A percentile compares a stretch with the other conserved stretches of the same genome.
Evolutionary conservation across 2,797 vertebrate species (phyloP).

Genomic region (Anabas testudineus): DNA sequence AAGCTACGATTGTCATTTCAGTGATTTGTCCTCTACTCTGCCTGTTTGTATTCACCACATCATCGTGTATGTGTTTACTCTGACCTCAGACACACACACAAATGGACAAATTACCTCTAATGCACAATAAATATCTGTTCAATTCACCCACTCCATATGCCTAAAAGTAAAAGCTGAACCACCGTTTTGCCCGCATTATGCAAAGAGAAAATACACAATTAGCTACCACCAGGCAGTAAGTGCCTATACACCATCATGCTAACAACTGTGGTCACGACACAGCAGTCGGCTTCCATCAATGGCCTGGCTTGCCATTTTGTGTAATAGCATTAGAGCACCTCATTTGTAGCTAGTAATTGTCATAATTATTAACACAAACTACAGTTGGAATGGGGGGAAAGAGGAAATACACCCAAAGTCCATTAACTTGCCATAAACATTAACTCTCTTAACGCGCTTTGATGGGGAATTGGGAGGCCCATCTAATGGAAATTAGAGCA

Average conservation of each 20-base stretch:
- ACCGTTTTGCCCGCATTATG: conserved; percentile 66
- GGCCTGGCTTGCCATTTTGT: conserved; percentile 74
- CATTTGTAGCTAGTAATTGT: conserved; percentile 86
- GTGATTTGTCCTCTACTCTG: not conserved
- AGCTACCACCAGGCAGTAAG: conserved; percentile 65
- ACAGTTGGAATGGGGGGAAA: conserved; percentile 72
- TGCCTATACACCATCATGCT: conserved; percentile 61
- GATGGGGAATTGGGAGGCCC: conserved; percentile 75
- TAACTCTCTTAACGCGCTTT: conserved; percentile 82
- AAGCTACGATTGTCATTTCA: not conserved
- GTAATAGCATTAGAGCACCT: conserved; percentile 84
- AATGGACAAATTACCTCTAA: conserved; percentile 42
- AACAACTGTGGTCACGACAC: conserved; percentile 71
- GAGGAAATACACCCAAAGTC: conserved; percentile 79
- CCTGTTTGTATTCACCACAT: conserved; percentile 9
- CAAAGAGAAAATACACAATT: conserved; percentile 72
- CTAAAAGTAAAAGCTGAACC: conserved; percentile 62
- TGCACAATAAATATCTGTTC: conserved; percentile 48
- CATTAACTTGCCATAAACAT: conserved; percentile 89
- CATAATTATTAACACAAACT: conserved; percentile 85
- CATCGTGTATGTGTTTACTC: not conserved
- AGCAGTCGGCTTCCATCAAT: conserved; percentile 65
- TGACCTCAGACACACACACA: conserved; percentile 23
- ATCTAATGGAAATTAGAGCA: conserved; percentile 80
- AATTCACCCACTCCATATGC: conserved; percentile 35